Conservation (phyloP, 2,797 vertebrate genomes). For the Neoniphon sammara region DNA sequence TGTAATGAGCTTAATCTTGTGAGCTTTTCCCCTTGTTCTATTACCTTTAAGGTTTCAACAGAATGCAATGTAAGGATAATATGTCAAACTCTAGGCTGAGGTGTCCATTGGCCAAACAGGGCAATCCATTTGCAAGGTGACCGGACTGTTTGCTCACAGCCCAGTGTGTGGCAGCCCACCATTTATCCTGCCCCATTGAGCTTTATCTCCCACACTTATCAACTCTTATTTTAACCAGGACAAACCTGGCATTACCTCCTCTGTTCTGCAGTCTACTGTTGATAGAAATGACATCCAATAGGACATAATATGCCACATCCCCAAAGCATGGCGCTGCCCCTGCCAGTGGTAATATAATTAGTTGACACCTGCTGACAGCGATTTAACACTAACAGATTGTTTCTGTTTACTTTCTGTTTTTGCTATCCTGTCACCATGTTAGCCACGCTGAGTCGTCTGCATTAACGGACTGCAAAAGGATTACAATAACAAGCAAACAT, state of each 20-base stretch:
- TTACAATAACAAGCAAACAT: too few species aligned
- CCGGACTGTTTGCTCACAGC: constrained; percentile 36
- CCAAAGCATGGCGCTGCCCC: background rate
- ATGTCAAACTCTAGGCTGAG: constrained; percentile 17
- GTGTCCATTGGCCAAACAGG: constrained; percentile 28
- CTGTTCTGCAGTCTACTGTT: constrained; percentile 9
- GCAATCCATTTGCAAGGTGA: constrained; percentile 14
- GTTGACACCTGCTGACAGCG: background rate
- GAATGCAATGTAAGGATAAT: constrained; percentile 38
- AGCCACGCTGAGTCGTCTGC: too few species aligned
- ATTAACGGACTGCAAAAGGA: too few species aligned
- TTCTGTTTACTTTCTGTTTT: background rate
- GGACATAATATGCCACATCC: constrained; percentile 6
- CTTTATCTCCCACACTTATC: constrained; percentile 50
- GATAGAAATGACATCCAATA: constrained; percentile 15
- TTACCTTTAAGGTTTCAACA: constrained; percentile 33
- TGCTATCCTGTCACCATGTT: too few species aligned
- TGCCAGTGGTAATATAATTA: constrained; percentile 3
- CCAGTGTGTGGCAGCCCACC: constrained; percentile 28
- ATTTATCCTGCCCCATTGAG: constrained; percentile 51
- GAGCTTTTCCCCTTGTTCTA: constrained; percentile 32
- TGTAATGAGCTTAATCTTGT: constrained; percentile 35
- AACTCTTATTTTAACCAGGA: constrained; percentile 32
- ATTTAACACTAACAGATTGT: constrained; percentile 1
- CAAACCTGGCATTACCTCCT: constrained; percentile 20